Percentiles rank a stretch among this genome's conserved stretches.
Evolutionary conservation across 92 coral and sea anemone genomes (phyloP).

Genomic region (Virgularia gustaviana): DNA sequence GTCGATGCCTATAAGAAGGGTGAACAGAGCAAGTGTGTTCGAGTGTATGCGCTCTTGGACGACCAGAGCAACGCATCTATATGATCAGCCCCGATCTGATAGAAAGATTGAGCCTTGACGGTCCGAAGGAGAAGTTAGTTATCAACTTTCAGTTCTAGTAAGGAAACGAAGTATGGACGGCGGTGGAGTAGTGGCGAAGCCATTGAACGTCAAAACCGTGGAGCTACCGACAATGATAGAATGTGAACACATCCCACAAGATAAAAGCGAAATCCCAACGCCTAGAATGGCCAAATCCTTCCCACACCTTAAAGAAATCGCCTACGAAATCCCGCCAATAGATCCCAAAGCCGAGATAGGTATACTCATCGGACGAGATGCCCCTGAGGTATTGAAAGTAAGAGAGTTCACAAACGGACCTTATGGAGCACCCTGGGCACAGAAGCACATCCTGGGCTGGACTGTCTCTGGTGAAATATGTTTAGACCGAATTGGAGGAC

Average conservation of each 20-base stretch:
- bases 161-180: conserved; percentile 55
- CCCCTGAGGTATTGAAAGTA: conserved; percentile 58
- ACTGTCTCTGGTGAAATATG: conserved; percentile 51
- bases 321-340: conserved; percentile 51
- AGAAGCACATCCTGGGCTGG: conserved; percentile 53
- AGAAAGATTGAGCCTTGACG: conserved; percentile 24
- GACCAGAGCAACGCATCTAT: conserved; percentile 15
- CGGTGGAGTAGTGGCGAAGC: conserved; percentile 30
- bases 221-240: conserved; percentile 50
- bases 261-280: too few relatives aligned
- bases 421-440: conserved; percentile 48
- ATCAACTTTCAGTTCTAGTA: conserved; percentile 55
- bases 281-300: too few relatives aligned
- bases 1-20: conserved; percentile 32
- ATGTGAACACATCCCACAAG: too few relatives aligned
- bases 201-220: conserved; percentile 22
- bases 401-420: conserved; percentile 55
- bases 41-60: conserved; percentile 10
- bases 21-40: background rate
- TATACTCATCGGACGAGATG: conserved; percentile 56
- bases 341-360: conserved; percentile 45
- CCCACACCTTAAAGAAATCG: conserved; percentile 54
- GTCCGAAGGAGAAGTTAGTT: conserved; percentile 47
- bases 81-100: conserved; percentile 44
- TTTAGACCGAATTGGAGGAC: too few relatives aligned